Conservation (phyloP, 2,888 invertebrate species). For the Escarpia spicata region DNA sequence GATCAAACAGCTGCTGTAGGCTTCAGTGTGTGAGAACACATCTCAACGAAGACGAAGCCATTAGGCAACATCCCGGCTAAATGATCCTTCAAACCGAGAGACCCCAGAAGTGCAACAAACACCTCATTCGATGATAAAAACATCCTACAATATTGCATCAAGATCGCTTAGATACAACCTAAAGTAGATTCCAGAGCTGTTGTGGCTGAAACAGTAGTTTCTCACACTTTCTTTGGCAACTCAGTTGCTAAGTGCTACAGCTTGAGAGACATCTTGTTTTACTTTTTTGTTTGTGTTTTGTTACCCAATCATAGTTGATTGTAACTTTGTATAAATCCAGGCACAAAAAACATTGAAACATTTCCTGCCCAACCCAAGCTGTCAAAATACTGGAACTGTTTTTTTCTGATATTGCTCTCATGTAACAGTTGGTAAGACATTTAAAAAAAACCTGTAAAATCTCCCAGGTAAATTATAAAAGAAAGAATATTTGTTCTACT, state of each 20-base stretch:
- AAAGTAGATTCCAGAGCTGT: background rate
- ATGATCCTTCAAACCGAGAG: background rate
- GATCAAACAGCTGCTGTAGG: background rate
- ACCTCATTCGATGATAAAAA: background rate
- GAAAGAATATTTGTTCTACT: too few relatives aligned
- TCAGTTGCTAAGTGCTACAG: background rate
- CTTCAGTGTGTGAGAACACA: background rate
- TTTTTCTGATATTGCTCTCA: too few relatives aligned
- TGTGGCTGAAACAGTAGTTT: background rate
- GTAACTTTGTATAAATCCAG: background rate
- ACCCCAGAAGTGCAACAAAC: background rate
- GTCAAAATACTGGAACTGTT: too few relatives aligned
- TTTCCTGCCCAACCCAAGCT: too few relatives aligned
- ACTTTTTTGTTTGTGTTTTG: background rate
- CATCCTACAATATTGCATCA: background rate
- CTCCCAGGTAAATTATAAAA: too few relatives aligned
- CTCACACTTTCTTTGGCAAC: background rate
- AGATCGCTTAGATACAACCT: background rate
- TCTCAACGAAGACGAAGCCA: background rate
- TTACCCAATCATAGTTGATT: background rate
- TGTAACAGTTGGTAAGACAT: too few relatives aligned
- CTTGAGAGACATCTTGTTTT: background rate
- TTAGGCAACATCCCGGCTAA: background rate
- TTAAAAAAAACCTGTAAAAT: too few relatives aligned
- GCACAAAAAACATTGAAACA: too few relatives aligned